Base-by-base conservation (phyloP, 1,140 invertebrate genomes). In the Temnothorax longispinosus region DNA sequence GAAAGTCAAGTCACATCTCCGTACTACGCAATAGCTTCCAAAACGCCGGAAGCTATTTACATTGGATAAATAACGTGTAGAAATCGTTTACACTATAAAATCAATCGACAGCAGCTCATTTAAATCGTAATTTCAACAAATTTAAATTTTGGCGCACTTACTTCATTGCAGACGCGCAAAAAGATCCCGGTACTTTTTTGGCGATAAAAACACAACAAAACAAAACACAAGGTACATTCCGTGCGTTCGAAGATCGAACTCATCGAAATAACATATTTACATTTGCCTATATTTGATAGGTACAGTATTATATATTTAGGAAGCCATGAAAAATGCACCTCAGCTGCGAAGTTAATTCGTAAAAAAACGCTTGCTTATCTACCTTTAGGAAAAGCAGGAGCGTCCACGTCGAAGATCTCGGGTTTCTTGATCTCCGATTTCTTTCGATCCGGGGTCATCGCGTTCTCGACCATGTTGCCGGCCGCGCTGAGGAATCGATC, bases 381-480 rank as follows among this genome's bases (percentile, higher is more conserved):
- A 94, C 93, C 38, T 76, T 54, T 5, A 13, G 86, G 84, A 0
- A 93, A 90, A 8, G 50, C 8, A 0, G 87, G 56, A 2, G 87
- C 69, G 87, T 94, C 92, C 0, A 78, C 60, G 13, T 93, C 92
- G 76, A 93, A 90, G 8, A 82, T 50, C 21, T 93, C 91, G 4
- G 89, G 87, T 35, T 72, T 88, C 75, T 93, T 91, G 3, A 85
- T 18, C 21, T 90, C 89, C 41, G 84, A 64, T 52, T 91, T 91
- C 52, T 92, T 90, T 15, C 87, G 82, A 54, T 87, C 85, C 0
- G 75, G 50, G 41, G 76, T 35, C 38, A 77, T 62, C 0, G 87
- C 90, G 87, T 93, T 94, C n/a, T 92, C 91, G 47, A 91, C 50
- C 92, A 92, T 92, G 56, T 32, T 81, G 41, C 44, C 56, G 54